Base-by-base conservation (phyloP, 1,140 invertebrate genomes). In the Megathymus violae region DNA sequence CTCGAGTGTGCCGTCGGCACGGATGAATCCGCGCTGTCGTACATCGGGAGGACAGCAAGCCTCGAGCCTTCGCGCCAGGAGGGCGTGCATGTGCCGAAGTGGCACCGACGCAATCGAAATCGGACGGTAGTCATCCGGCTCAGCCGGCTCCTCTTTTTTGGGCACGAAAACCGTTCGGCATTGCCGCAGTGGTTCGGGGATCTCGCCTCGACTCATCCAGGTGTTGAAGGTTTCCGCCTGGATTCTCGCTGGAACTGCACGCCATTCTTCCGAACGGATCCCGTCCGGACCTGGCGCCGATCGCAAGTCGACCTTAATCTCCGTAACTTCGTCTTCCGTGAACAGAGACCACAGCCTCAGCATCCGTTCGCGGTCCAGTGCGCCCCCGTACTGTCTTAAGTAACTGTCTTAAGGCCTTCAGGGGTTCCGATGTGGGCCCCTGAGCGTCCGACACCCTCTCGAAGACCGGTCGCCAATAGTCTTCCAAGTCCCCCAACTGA, bases 391-490 rank as follows among this genome's bases (percentile, higher is more conserved):
- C 7, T 4, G 44, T 59, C 17, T 25, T 19, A n/a, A n/a, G n/a
- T n/a, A n/a, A n/a, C 1, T 7, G 51, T 40, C 47, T n/a, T 1
- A 69, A 10, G 27, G 47, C 58, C 10, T 36, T 13, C 17, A 74
- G 25, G 46, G 51, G 66, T 14, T 63, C 56, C 52, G 62, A 54
- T 60, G 67, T 64, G 9, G 71, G 65, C 44, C 69, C 63, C 4
- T 56, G 11, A 2, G 69, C 75, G 4, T 19, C 41, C 1, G 71
- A 72, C 71, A 67, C 67, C 9, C 27, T 50, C 50, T 74, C 71
- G 9, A 76, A 56, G 25, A 80, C 44, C 1, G 74, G 74, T 41
- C 74, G 66, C 69, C 75, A 78, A 41, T 71, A 74, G 61, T 68
- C 64, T 70, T 80, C 77, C 69, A 76, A 11, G 13, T 63, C 63